Evolutionary conservation across 23 tunicate genomes (phyloP), one percentile per base, ranked within the genome.

Genomic region (Trididemnum miniatum): DNA sequence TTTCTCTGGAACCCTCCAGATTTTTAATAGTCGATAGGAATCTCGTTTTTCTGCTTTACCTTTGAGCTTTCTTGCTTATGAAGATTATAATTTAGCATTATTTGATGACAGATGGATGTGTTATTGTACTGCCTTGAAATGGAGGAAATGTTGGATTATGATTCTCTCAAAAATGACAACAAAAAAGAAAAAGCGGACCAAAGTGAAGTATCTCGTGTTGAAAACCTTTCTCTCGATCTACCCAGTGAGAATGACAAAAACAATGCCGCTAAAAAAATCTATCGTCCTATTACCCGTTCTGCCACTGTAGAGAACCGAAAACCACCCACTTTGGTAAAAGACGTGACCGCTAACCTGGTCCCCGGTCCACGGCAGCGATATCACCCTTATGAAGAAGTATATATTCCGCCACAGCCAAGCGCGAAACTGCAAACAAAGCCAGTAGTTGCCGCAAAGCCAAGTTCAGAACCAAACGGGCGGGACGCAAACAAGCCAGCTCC

Each of bases 331-430:
- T 34, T 32, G 36, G 67, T 28, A 20, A 74, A 38, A 24, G 67
- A 52, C 35, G 87, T 59, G 30, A 25, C 59, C 29, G 20, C 52
- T 1, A 65, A 34, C 22, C 80, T 85, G 15, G 72, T 84, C 36
- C 84, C 39, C 27, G 25, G 30, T 4, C 50, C 59, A 5, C 65
- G 72, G 37, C 87, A 69, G 54, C 80, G 97, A 5, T 86, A 86
- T 54, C 97, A 91, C 67, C 85, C 86, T 25, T 91, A 91, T 34
- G 97, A 91, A 38, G 97, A 85, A 60, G 78, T 91, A 20, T 84
- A 65, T 32, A 91, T 91, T 36, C 82, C 82, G 22, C 90, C 89
- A 38, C 24, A 39, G 20, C 23, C 40, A 1, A 71, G 9, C 66
- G 71, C 66, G 7, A 86, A 78, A 5, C 90, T 80, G 29, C 71